phyloP scores from a whole-genome alignment of 2,888 invertebrate genomes.

The Macroteleia sp. region DNA sequence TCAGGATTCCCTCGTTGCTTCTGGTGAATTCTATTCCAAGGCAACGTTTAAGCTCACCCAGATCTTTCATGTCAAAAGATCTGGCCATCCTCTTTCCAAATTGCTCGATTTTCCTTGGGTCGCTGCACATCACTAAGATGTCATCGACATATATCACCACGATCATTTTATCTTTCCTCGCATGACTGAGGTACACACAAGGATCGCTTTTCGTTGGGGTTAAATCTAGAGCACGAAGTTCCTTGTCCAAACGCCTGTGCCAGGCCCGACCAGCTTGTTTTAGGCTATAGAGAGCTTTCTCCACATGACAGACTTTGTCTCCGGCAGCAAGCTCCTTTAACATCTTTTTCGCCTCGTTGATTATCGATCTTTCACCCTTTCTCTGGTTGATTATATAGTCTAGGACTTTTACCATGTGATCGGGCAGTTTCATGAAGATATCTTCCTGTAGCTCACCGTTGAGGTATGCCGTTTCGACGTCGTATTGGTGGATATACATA shows the following conservation, averaged over 20 bases:
- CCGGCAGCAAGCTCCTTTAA: neutral
- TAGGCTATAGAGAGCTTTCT: neutral
- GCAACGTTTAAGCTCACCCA: neutral
- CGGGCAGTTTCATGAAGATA: slow-evolving; percentile 15
- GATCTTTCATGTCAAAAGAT: slow-evolving; percentile 18
- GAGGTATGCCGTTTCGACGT: slow-evolving; percentile 66
- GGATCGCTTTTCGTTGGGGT: slow-evolving; percentile 1
- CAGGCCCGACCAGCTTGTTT: neutral
- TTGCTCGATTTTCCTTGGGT: neutral
- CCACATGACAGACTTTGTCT: neutral
- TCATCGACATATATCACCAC: slow-evolving; percentile 41
- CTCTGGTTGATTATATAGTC: neutral
- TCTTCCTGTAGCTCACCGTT: slow-evolving; percentile 60
- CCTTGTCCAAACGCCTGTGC: neutral
- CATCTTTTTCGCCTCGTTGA: neutral
- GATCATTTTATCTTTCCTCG: neutral
- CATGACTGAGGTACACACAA: slow-evolving; percentile 13
- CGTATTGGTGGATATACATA: slow-evolving; percentile 63
- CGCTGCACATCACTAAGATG: neutral
- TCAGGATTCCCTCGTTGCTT: neutral
- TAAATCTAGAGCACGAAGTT: neutral
- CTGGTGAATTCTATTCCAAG: neutral
- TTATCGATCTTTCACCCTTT: slow-evolving; percentile 1
- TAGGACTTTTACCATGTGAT: neutral
- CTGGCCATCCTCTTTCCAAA: neutral